Evolutionary conservation across 2,888 invertebrate species (phyloP).

Genomic region (Rotaria sp.): DNA sequence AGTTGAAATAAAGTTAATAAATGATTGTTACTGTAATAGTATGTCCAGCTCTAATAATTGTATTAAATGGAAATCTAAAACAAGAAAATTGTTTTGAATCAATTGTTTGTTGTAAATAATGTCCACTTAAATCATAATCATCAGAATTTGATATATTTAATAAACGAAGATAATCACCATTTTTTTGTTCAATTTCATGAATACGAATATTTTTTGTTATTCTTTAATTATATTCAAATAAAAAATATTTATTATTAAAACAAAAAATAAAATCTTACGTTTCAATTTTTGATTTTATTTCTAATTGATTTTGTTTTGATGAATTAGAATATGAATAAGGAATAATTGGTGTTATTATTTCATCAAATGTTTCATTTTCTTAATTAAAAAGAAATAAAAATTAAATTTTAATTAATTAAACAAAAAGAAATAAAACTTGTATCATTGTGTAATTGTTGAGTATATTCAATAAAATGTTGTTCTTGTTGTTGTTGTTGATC

Average conservation of each 20-base stretch:
- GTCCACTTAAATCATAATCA: conserved; percentile 51
- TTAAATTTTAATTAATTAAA: neutral
- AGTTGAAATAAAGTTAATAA: neutral
- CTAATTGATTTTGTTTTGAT: neutral
- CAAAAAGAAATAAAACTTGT: too few species aligned
- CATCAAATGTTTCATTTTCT: neutral
- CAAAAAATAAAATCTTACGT: too few species aligned
- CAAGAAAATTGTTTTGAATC: conserved; percentile 53
- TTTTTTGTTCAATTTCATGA: conserved; percentile 50
- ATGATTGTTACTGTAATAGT: conserved; percentile 47
- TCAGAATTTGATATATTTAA: conserved; percentile 46
- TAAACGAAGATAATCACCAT: conserved; percentile 52
- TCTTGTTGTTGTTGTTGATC: neutral
- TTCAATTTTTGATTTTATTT: too few species aligned
- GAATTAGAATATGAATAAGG: neutral
- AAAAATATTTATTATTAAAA: too few species aligned
- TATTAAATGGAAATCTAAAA: conserved; percentile 51
- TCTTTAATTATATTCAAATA: neutral
- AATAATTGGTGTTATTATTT: neutral
- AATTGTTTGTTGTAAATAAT: conserved; percentile 53
- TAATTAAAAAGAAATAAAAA: neutral
- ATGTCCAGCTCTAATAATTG: conserved; percentile 47
- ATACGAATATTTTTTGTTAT: conserved; percentile 47
- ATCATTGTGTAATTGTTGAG: too few species aligned
- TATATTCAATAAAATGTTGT: neutral